Conservation (phyloP, 1,140 invertebrate genomes). For the Bombus difficillimus region DNA sequence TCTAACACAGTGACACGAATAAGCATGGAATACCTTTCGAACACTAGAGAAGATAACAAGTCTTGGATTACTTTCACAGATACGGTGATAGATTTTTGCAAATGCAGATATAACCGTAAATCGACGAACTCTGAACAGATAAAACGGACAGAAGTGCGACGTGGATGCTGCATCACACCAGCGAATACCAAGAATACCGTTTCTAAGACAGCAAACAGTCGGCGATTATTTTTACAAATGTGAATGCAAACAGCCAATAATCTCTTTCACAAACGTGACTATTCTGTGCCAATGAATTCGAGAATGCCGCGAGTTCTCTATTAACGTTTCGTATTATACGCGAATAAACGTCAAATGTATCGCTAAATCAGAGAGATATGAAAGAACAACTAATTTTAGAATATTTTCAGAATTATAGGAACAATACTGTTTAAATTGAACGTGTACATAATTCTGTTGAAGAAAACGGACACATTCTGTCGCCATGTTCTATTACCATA, state of each 20-base stretch:
- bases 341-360: too few species aligned
- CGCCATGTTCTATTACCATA: neutral
- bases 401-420: neutral
- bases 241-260: neutral
- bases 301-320: neutral
- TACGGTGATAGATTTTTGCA: neutral
- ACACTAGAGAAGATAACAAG: neutral
- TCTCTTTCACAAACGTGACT: neutral
- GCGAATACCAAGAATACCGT: neutral
- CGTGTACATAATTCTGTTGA: neutral
- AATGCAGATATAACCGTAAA: neutral
- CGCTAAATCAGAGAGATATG: neutral
- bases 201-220: neutral
- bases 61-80: neutral
- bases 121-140: neutral
- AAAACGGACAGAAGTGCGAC: neutral
- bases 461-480: neutral
- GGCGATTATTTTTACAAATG: neutral
- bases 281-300: neutral
- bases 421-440: neutral
- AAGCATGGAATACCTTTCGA: neutral
- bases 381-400: neutral
- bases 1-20: neutral
- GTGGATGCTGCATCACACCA: neutral
- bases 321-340: neutral